phyloP scores from a whole-genome alignment of 2,888 invertebrate species.

The Thysanoteuthis rhombus region DNA sequence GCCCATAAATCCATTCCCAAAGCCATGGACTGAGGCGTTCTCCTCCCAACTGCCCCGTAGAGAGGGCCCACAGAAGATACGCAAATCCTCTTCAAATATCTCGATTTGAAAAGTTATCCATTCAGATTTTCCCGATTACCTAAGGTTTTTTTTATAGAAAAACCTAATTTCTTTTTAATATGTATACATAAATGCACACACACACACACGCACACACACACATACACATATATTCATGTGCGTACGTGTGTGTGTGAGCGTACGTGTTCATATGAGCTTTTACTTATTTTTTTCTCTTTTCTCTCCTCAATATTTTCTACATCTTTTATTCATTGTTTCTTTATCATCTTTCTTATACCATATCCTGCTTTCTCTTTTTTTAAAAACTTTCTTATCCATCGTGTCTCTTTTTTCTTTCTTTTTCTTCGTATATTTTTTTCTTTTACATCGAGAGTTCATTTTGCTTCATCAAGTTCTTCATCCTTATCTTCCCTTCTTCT shows the following conservation, averaged over 20 bases:
- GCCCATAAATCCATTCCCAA: neutral
- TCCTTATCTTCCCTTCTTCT: neutral
- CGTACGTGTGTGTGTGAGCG: neutral
- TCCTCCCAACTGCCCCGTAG: neutral
- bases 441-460: neutral
- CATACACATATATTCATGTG: no score
- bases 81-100: no score
- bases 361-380: neutral
- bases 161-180: neutral
- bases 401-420: neutral
- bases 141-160: no score
- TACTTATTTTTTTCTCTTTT: neutral
- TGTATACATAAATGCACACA: neutral
- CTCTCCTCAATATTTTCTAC: no score
- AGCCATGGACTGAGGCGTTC: neutral
- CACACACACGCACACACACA: no score
- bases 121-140: no score
- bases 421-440: neutral
- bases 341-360: neutral
- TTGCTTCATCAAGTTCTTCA: neutral
- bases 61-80: neutral
- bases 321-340: neutral
- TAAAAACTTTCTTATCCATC: neutral
- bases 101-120: no score
- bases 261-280: neutral